These are phyloP conservation scores for Amazona ochrocephala DNA, from an alignment of 2,797 vertebrate species.

Conservation along the genomic window DNA sequence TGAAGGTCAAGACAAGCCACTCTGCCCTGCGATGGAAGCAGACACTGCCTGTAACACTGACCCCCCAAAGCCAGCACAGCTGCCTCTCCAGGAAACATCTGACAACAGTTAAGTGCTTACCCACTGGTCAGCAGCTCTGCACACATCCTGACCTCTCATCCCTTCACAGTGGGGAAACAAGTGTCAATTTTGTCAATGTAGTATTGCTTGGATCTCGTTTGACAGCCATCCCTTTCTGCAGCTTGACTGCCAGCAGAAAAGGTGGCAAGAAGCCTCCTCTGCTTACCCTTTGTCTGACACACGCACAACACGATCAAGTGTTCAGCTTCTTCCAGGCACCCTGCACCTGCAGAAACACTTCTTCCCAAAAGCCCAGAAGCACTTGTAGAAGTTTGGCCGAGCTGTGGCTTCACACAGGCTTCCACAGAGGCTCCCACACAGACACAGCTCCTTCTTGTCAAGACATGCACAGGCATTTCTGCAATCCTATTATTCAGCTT, in stretches of 20 bases:
- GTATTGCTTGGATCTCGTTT: neutral
- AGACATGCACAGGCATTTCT: neutral
- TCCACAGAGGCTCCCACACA: neutral
- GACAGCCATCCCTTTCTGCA: neutral
- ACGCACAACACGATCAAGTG: rapidly evolving
- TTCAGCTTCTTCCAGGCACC: neutral
- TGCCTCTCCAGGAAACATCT: neutral
- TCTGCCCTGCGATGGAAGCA: neutral
- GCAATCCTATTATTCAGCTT: neutral
- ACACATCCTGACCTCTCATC: neutral
- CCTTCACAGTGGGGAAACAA: neutral
- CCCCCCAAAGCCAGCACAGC: neutral
- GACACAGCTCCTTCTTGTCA: neutral
- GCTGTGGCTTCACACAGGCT: rapidly evolving
- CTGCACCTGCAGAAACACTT: rapidly evolving
- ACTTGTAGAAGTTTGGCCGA: neutral
- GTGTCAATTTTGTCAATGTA: neutral
- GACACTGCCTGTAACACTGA: neutral
- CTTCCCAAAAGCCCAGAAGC: neutral
- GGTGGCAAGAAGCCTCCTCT: neutral
- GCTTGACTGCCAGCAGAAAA: neutral
- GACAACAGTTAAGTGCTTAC: neutral
- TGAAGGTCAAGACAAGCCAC: neutral
- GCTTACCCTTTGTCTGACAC: neutral
- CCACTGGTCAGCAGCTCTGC: neutral